Evolutionary conservation across 2,888 invertebrate genomes (phyloP).

Genomic region (Ptychoptera contaminata): DNA sequence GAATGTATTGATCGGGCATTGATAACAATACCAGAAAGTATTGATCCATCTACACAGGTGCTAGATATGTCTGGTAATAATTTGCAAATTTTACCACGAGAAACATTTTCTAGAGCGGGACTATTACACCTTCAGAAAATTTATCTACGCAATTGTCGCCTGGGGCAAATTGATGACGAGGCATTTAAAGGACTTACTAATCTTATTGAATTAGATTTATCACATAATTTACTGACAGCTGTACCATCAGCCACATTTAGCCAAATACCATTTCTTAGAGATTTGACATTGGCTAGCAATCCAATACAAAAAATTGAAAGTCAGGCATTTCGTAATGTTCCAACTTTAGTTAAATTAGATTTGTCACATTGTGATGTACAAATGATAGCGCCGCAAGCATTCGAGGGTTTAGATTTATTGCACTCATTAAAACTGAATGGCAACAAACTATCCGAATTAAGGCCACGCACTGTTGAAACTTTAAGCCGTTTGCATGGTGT

Average conservation of each 20-base stretch:
- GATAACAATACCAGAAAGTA: conserved; percentile 69
- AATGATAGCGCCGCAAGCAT: conserved; percentile 59
- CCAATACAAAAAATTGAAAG: conserved; percentile 66
- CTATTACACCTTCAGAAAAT: conserved; percentile 76
- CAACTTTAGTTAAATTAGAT: conserved; percentile 67
- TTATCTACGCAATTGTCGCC: conserved; percentile 66
- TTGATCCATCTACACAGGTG: conserved; percentile 81
- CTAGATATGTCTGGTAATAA: conserved; percentile 80
- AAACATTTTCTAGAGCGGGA: conserved; percentile 66
- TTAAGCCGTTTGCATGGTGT: conserved; percentile 60
- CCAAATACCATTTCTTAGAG: conserved; percentile 66
- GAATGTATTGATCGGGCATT: conserved; percentile 74
- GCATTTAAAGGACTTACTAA: conserved; percentile 79
- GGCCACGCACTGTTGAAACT: conserved; percentile 56
- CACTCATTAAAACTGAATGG: conserved; percentile 68
- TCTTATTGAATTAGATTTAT: conserved; percentile 77
- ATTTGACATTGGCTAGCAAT: conserved; percentile 64
- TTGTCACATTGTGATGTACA: conserved; percentile 68
- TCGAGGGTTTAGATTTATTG: conserved; percentile 58
- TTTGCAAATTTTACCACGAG: conserved; percentile 64
- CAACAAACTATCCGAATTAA: conserved; percentile 59
- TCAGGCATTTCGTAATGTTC: conserved; percentile 56
- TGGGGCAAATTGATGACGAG: conserved; percentile 70
- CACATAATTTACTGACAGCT: conserved; percentile 63
- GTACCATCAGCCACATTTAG: conserved; percentile 68